Percentiles rank a stretch among this genome's conserved stretches.
phyloP scores from a whole-genome alignment of 92 coral and sea anemone genomes.

The Epizoanthus ramosus region DNA sequence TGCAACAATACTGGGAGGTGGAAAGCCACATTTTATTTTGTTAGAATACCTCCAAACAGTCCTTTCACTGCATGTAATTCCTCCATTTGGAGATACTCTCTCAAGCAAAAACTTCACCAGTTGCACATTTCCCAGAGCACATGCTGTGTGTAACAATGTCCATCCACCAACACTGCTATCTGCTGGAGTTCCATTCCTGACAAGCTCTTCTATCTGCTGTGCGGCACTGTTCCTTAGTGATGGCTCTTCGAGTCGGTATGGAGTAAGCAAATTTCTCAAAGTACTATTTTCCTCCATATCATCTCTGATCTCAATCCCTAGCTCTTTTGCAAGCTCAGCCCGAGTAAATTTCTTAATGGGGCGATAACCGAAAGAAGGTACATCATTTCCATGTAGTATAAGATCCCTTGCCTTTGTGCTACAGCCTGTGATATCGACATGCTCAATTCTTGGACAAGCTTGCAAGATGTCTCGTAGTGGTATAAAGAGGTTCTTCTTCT shows the following conservation, averaged over 20 bases:
- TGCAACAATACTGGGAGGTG: background rate
- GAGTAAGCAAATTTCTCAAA: background rate
- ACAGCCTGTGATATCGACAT: conserved; percentile 15
- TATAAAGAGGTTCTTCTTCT: no score
- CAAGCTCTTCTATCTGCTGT: background rate
- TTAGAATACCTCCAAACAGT: background rate
- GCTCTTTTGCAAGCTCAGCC: background rate
- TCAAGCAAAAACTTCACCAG: conserved; percentile 8
- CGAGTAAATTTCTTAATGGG: no score
- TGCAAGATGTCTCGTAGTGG: background rate
- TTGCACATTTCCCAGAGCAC: conserved; percentile 7
- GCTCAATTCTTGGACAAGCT: background rate
- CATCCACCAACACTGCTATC: background rate
- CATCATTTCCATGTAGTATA: background rate
- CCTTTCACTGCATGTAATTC: background rate
- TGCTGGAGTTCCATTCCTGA: conserved; percentile 2
- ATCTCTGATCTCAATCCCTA: background rate
- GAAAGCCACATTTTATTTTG: background rate
- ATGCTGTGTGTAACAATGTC: conserved; percentile 4
- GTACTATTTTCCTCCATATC: background rate
- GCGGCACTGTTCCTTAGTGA: background rate
- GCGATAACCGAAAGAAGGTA: background rate
- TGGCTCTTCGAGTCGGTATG: background rate
- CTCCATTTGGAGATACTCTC: background rate
- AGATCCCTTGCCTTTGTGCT: background rate